phyloP scores from a whole-genome alignment of 2,113 vertebrate species.

The Oriolus oriolus region DNA sequence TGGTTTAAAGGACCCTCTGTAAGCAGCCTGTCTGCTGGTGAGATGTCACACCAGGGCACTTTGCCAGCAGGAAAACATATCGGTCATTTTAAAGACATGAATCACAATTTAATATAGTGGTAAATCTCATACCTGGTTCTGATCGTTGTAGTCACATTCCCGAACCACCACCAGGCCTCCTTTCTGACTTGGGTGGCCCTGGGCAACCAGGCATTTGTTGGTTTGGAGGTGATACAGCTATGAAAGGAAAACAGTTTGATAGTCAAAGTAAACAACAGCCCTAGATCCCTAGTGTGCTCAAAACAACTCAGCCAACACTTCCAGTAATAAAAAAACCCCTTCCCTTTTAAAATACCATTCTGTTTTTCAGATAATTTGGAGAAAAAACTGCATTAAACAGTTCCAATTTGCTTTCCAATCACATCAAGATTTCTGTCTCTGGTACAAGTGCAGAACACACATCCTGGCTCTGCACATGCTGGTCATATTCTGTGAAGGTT shows the following conservation, averaged over 20 bases:
- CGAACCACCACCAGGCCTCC: conserved; percentile 84
- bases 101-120: fast-evolving
- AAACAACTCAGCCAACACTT: neutral
- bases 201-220: conserved; percentile 85
- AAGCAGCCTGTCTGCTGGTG: neutral
- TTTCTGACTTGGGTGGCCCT: conserved; percentile 92
- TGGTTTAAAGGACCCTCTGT: neutral
- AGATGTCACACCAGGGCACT: neutral
- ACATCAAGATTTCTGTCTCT: neutral
- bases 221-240: conserved; percentile 87
- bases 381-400: neutral
- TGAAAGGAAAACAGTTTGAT: neutral
- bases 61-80: neutral
- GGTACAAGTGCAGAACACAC: neutral
- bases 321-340: neutral
- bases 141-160: conserved; percentile 82
- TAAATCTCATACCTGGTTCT: conserved; percentile 80
- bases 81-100: neutral
- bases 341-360: neutral
- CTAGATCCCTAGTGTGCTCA: neutral
- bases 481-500: neutral
- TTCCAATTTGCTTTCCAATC: neutral
- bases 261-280: neutral
- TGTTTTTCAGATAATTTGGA: neutral
- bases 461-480: neutral